A percentile compares a stretch with the other conserved stretches of the same genome.
Evolutionary conservation across 1,140 invertebrate species (phyloP).

Genomic region (Episyrphus balteatus): DNA sequence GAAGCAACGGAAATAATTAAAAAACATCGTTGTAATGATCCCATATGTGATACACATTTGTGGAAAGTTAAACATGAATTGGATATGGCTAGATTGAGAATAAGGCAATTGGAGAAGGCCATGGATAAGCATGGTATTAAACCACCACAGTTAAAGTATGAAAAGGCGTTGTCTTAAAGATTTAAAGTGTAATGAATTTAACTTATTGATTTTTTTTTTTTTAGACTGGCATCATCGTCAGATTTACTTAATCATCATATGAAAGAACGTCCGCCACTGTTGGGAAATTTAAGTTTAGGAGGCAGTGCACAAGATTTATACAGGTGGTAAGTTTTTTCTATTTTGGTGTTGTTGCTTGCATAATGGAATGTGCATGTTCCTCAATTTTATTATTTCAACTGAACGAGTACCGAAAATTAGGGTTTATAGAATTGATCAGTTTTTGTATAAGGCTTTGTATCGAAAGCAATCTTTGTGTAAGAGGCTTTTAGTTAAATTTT

Average conservation of each 20-base stretch:
- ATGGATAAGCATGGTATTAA: slow-evolving; percentile 69
- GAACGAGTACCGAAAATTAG: too few relatives aligned
- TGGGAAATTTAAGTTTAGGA: slow-evolving; percentile 35
- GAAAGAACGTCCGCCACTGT: slow-evolving; percentile 31
- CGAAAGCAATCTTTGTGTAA: too few relatives aligned
- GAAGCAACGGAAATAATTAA: slow-evolving; percentile 54
- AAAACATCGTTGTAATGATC: slow-evolving; percentile 61
- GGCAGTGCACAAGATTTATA: slow-evolving; percentile 40
- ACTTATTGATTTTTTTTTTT: neutral
- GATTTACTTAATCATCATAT: slow-evolving; percentile 34
- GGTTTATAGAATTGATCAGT: too few relatives aligned
- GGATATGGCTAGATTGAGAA: slow-evolving; percentile 69
- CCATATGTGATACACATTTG: slow-evolving; percentile 68
- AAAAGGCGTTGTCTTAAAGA: neutral
- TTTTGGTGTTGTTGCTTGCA: too few relatives aligned
- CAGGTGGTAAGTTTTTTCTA: slow-evolving; percentile 36
- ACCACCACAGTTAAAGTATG: slow-evolving; percentile 50
- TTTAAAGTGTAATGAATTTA: neutral
- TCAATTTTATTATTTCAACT: too few relatives aligned
- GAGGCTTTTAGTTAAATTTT: too few relatives aligned
- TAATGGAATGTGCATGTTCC: neutral
- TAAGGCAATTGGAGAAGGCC: slow-evolving; percentile 73
- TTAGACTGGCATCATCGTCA: slow-evolving; percentile 35
- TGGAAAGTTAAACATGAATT: slow-evolving; percentile 85
- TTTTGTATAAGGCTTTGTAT: too few relatives aligned